Conservation (phyloP, 2,113 vertebrate genomes). For the Xenopus tropicalis region DNA sequence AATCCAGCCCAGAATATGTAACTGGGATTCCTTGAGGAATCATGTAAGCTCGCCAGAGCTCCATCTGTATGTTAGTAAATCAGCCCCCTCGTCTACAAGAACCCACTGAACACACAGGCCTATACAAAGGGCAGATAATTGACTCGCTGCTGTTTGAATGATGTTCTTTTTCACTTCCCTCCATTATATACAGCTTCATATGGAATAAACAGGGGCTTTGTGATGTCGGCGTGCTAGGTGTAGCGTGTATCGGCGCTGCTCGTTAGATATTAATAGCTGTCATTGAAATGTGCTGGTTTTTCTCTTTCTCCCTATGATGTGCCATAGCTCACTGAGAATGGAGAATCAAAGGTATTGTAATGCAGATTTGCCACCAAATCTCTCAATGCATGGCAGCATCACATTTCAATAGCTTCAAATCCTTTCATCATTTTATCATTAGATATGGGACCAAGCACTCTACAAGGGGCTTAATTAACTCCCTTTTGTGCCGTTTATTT, state of each 20-base stretch:
- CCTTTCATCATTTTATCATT: slow-evolving; percentile 42
- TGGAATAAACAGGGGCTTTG: background rate
- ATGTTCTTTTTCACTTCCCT: background rate
- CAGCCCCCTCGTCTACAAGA: too few species aligned
- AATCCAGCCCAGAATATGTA: too few species aligned
- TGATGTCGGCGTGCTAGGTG: background rate
- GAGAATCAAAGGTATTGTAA: slow-evolving; percentile 43
- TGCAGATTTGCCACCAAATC: slow-evolving; percentile 38
- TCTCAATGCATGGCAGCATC: slow-evolving; percentile 36
- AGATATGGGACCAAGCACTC: slow-evolving; percentile 30
- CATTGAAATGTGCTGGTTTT: slow-evolving; percentile 43
- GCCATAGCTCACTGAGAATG: slow-evolving; percentile 35
- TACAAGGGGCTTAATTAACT: slow-evolving; percentile 34
- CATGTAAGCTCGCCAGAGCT: too few species aligned
- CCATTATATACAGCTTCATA: slow-evolving; percentile 26
- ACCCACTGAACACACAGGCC: too few species aligned
- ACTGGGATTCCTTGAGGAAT: too few species aligned
- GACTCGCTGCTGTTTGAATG: too few species aligned
- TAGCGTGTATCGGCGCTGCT: slow-evolving; percentile 19
- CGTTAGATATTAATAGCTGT: slow-evolving; percentile 33
- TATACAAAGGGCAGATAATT: too few species aligned
- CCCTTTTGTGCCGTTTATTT: background rate
- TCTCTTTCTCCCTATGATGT: slow-evolving; percentile 12
- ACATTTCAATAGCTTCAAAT: slow-evolving; percentile 42
- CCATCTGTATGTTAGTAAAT: too few species aligned